Conservation (phyloP, 2,797 vertebrate genomes). For the Pseudochromis fuscus region DNA sequence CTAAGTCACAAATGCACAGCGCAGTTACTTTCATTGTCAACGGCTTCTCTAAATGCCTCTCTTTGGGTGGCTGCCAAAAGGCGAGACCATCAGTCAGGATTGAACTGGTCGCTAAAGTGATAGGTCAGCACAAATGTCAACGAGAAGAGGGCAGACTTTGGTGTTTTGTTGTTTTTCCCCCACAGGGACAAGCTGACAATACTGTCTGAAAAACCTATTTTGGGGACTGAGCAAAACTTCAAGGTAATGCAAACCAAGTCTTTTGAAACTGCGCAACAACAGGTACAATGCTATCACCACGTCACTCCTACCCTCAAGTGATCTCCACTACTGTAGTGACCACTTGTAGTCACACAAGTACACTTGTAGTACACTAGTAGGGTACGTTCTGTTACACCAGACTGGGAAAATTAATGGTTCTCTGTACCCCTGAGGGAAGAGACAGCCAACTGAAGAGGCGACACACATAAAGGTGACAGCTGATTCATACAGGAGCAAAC, state of each 20-base stretch:
- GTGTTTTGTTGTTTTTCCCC: not conserved
- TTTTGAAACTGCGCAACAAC: not conserved
- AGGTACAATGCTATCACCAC: not conserved
- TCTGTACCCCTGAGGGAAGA: conserved; percentile 7
- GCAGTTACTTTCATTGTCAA: conserved; percentile 15
- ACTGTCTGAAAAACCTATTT: not conserved
- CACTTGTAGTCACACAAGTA: no score
- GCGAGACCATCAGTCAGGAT: conserved; percentile 16
- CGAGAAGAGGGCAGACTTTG: conserved; percentile 8
- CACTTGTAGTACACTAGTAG: not conserved
- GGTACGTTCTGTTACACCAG: not conserved
- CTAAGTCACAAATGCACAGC: conserved; percentile 15
- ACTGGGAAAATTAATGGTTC: conserved; percentile 20
- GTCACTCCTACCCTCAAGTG: conserved; percentile 5
- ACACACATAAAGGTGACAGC: not conserved
- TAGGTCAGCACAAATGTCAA: conserved; percentile 47
- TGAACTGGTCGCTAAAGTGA: conserved; percentile 33
- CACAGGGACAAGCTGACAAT: not conserved
- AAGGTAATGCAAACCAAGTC: conserved; percentile 6
- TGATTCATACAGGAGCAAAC: not conserved
- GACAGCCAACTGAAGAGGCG: not conserved
- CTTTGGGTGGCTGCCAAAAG: conserved; percentile 30
- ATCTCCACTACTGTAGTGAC: no score
- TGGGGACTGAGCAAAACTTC: not conserved
- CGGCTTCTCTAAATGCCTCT: conserved; percentile 21